Base-by-base conservation (phyloP, 2,113 vertebrate species). In the Lampris incognitus region DNA sequence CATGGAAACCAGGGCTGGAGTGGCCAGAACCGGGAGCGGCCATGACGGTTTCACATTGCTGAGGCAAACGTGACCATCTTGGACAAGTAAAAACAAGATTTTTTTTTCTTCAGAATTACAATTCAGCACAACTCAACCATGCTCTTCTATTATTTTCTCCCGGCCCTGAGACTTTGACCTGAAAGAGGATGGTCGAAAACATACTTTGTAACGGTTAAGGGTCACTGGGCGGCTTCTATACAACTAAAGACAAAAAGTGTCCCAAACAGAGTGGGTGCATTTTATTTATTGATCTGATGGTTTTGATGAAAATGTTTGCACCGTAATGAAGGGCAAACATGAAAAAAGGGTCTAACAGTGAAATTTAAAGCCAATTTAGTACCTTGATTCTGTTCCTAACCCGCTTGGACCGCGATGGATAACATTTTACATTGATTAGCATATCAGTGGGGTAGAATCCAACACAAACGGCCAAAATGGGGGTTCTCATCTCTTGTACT, bases 381-480 rank as follows among this genome's bases (percentile, higher is more conserved):
- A 6, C 10, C 40, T 44, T 5, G 11, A 66, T 68, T 71, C 52
- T 13, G 52, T 3, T 24, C 51, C n/a, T 52, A 77, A 56, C 70
- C 66, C 57, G 72, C 37, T 61, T 1, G 75, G 81, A 9, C 69
- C 67, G 55, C 9, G 24, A 9, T 52, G 61, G 61, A 60, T 57
- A 72, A 52, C 38, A 67, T 51, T 72, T 79, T 64, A n/a, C 46
- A 50, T 9, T 42, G 6, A 80, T 79, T 79, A 78, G 57, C 79
- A 82, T 83, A 54, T 54, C 72, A 69, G 83, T 64, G 57, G 77
- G 58, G 24, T 3, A 58, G 6, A 58, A 40, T 9, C 59, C 40
- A 61, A 44, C 42, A 5, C 36, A 58, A 58, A 42, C 10, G 6
- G 11, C 59, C 38, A 61, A 54, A 41, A 61, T 61, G 9, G 39